phyloP scores from a whole-genome alignment of 2,888 invertebrate genomes.

The Eledone cirrhosa region DNA sequence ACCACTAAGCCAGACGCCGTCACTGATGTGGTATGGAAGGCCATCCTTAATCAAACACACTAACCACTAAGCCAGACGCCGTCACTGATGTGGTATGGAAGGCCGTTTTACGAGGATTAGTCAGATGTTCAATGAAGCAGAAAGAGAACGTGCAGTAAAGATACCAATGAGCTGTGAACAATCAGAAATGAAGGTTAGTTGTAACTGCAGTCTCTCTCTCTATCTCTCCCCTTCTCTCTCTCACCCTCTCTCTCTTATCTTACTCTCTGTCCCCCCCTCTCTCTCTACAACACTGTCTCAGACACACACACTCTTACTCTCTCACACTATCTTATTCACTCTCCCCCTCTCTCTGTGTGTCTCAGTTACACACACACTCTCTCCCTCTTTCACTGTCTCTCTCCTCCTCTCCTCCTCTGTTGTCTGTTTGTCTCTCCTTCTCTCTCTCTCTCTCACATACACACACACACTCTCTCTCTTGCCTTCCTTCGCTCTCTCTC shows the following conservation, averaged over 20 bases:
- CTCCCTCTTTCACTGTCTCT: background rate
- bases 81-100: no score
- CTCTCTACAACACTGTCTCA: background rate
- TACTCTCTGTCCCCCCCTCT: background rate
- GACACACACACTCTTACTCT: background rate
- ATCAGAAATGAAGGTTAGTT: no score
- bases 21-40: no score
- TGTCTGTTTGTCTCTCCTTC: background rate
- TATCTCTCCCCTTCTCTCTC: slow-evolving; percentile 6
- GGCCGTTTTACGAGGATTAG: no score
- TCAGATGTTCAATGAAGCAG: no score
- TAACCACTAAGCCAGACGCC: no score
- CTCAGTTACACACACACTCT: background rate
- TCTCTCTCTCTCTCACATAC: background rate
- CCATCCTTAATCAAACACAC: no score
- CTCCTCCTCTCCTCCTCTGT: background rate
- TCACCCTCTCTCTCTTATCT: background rate
- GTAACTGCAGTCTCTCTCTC: background rate
- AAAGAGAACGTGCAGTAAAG: no score
- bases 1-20: no score
- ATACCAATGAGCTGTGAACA: no score
- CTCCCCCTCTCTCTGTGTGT: no score
- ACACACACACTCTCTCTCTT: background rate
- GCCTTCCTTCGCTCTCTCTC: background rate
- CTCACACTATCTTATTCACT: background rate